These are phyloP conservation scores for Cheilosia vulpina DNA, from an alignment of 2,888 invertebrate genomes.

Conservation along the genomic window DNA sequence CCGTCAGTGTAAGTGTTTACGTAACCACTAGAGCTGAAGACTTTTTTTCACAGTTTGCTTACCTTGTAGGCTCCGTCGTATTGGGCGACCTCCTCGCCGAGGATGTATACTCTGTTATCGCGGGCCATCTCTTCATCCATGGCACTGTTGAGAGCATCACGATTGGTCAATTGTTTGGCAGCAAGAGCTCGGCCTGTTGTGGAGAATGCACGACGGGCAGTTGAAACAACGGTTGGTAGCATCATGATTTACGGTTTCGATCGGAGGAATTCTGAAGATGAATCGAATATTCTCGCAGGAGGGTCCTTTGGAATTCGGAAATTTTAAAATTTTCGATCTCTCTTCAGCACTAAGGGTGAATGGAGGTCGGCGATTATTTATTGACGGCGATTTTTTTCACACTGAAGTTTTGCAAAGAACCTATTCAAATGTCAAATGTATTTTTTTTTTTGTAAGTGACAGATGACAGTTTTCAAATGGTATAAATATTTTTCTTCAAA, in stretches of 20 bases:
- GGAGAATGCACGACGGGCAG: slow-evolving; percentile 84
- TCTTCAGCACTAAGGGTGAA: slow-evolving; percentile 68
- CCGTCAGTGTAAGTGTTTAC: slow-evolving; percentile 68
- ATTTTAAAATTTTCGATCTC: slow-evolving; percentile 42
- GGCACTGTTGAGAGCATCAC: slow-evolving; percentile 98
- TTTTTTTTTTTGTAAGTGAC: background rate
- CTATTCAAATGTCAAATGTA: slow-evolving; percentile 24
- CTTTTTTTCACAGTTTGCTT: slow-evolving; percentile 78
- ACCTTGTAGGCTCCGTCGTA: slow-evolving; percentile 99
- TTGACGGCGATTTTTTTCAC: slow-evolving; percentile 60
- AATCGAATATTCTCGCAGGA: slow-evolving; percentile 41
- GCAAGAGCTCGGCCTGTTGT: slow-evolving; percentile 83
- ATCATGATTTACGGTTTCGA: slow-evolving; percentile 71
- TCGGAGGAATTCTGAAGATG: slow-evolving; percentile 31
- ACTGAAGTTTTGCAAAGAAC: slow-evolving; percentile 47
- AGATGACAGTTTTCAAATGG: slow-evolving; percentile 20
- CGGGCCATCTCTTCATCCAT: slow-evolving; percentile 98
- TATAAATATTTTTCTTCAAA: slow-evolving; percentile 6
- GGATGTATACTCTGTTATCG: slow-evolving; percentile 94
- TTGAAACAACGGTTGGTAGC: slow-evolving; percentile 81
- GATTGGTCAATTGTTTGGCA: slow-evolving; percentile 92
- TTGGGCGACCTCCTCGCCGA: slow-evolving; percentile 99
- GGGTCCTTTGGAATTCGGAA: slow-evolving; percentile 43
- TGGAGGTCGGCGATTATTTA: slow-evolving; percentile 71
- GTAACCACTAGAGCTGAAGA: slow-evolving; percentile 45